phyloP scores from a whole-genome alignment of 2,888 invertebrate species.

The Rugalucina vietnamica region DNA sequence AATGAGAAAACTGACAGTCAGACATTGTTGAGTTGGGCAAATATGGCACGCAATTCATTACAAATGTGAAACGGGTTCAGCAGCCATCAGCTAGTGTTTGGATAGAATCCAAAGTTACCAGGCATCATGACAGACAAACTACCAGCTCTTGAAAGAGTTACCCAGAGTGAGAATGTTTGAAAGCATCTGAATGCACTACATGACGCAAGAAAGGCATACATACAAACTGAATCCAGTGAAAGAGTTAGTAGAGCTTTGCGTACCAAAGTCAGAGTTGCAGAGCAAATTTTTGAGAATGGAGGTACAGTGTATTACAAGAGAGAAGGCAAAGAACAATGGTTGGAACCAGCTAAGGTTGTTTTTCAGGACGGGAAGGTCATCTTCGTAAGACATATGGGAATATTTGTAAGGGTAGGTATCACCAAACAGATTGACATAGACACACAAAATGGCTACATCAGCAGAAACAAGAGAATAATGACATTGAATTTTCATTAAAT shows the following conservation, averaged over 20 bases:
- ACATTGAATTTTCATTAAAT: neutral
- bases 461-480: neutral
- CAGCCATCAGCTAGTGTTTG: conserved; percentile 44
- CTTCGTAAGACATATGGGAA: conserved; percentile 15
- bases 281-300: conserved; percentile 51
- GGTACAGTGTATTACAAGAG: conserved; percentile 61
- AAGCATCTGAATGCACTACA: conserved; percentile 55
- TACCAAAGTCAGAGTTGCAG: conserved; percentile 47
- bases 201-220: conserved; percentile 42
- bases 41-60: conserved; percentile 39
- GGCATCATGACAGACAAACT: conserved; percentile 24
- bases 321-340: conserved; percentile 46
- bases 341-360: too few relatives aligned
- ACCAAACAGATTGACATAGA: conserved; percentile 20
- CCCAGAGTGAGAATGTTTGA: conserved; percentile 37
- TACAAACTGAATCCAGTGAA: conserved; percentile 53
- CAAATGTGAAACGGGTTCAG: conserved; percentile 39
- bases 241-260: conserved; percentile 54
- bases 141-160: conserved; percentile 46
- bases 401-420: conserved; percentile 24
- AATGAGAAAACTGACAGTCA: too few relatives aligned
- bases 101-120: conserved; percentile 40
- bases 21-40: conserved; percentile 39
- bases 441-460: too few relatives aligned
- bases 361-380: too few relatives aligned